Base-by-base conservation (phyloP, 2,113 vertebrate genomes). In the Mesoclemmys tuberculata region DNA sequence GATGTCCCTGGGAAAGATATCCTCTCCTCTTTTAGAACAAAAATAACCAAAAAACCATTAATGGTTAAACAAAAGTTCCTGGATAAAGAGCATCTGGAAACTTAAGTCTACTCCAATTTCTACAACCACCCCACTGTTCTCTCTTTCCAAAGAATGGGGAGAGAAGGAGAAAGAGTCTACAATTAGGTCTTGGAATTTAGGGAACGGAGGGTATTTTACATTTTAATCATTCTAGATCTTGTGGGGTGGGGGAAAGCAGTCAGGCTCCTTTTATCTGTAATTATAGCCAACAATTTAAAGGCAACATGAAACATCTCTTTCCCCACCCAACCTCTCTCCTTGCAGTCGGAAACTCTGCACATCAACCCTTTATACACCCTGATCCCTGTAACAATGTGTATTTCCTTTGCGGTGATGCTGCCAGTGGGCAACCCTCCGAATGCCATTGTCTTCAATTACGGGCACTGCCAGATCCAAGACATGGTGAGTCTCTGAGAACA, bases 401-500 rank as follows among this genome's bases (percentile, higher is more conserved):
- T 99, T 97, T 99, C 99, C 35, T 99, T 99, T 22, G 99, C 99
- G 35, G 99, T 99, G 97, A 99, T 99, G 99, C 98, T 99, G 96
- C 99, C 99, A 2, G 99, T 99, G 94, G 99, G 99, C 87, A 99
- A 99, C 95, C 99, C 99, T 55, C 99, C 99, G 92, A 99, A 99
- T 10, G 99, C 99, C 96, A 99, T 99, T 16, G 99, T 99, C 97
- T 99, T 99, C 98, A 99, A 99, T 97, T 99, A 99, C 1, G 99
- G 99, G 82, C 99, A 99, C 96, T 99, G 99, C 98, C 98, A 99
- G 97, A 99, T 99, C 96, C 99, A 99, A 94, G 99, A 99, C 83
- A 99, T 99, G 99, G 99, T 99, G 97, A 97, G 97, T 97, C 38
- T 13, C 38, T 46, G 61, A 58, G 52, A n/a, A 11, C 1, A 1